Evolutionary conservation across 92 coral and sea anemone genomes (phyloP).

Genomic region (Palythoa grandiflora): DNA sequence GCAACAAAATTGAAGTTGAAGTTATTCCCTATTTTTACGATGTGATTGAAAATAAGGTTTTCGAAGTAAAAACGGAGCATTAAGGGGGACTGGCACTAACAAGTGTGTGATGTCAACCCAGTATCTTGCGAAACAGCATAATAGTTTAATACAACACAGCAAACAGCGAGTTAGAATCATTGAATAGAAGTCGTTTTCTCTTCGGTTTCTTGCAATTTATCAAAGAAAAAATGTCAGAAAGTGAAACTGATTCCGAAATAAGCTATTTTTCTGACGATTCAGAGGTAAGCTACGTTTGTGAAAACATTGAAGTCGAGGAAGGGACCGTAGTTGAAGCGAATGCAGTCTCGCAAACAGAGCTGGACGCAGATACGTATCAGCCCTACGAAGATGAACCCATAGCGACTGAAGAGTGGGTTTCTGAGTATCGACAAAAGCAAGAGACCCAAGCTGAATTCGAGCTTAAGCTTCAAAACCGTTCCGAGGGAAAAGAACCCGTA

Average conservation of each 20-base stretch:
- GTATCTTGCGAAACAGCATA: constrained; percentile 6
- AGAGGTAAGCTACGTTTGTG: constrained; percentile 24
- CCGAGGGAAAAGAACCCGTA: constrained; percentile 47
- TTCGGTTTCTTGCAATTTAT: neutral
- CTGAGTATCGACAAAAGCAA: constrained; percentile 52
- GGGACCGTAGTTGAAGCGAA: constrained; percentile 6
- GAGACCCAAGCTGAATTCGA: constrained; percentile 62
- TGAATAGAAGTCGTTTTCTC: constrained; percentile 2
- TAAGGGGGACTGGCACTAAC: constrained; percentile 52
- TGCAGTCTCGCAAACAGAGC: constrained; percentile 11
- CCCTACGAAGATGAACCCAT: constrained; percentile 72
- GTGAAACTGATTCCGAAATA: constrained; percentile 30
- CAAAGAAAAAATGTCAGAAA: constrained; percentile 44
- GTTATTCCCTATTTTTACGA: constrained; percentile 36
- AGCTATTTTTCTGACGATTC: constrained; percentile 57
- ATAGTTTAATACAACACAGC: neutral
- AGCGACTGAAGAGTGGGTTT: constrained; percentile 70
- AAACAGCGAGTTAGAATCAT: neutral
- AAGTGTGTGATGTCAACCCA: constrained; percentile 47
- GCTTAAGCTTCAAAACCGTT: constrained; percentile 62
- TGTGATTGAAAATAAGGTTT: constrained; percentile 34
- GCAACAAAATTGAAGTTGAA: constrained; percentile 36
- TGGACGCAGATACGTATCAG: constrained; percentile 36
- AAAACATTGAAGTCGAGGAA: constrained; percentile 49
- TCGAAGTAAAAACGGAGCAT: constrained; percentile 44